Percentiles rank a stretch among this genome's conserved stretches.
Evolutionary conservation across 1,140 invertebrate genomes (phyloP).

Genomic region (Rhyzopertha dominica): DNA sequence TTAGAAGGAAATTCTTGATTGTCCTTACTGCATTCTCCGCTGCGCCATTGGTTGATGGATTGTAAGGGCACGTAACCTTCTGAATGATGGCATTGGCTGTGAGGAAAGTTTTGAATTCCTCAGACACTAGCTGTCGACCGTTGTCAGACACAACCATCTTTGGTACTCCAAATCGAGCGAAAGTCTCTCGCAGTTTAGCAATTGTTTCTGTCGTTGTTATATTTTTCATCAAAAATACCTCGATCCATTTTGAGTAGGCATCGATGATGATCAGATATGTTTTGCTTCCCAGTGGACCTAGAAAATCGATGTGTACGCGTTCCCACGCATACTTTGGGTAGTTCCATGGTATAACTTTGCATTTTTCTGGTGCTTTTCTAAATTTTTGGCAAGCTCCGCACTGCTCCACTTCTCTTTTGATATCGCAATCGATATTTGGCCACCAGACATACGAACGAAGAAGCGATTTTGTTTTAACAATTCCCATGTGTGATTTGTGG

Average conservation of each 20-base stretch:
- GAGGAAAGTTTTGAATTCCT: constrained; percentile 22
- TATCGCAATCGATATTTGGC: constrained; percentile 43
- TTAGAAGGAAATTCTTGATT: constrained; percentile 40
- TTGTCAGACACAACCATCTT: constrained; percentile 20
- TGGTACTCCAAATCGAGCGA: constrained; percentile 20
- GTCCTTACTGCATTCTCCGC: constrained; percentile 44
- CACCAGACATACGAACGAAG: constrained; percentile 47
- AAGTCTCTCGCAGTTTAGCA: constrained; percentile 11
- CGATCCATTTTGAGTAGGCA: constrained; percentile 37
- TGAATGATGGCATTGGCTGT: constrained; percentile 14
- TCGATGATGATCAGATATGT: constrained; percentile 29
- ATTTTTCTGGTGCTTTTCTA: constrained; percentile 28
- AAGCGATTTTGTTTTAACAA: constrained; percentile 45
- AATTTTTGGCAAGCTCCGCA: constrained; percentile 27
- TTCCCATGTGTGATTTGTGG: constrained; percentile 45
- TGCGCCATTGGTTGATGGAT: constrained; percentile 40
- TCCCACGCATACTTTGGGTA: constrained; percentile 40
- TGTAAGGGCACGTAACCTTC: constrained; percentile 35
- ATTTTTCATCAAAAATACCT: constrained; percentile 22
- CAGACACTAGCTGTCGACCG: constrained; percentile 16
- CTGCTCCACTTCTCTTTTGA: constrained; percentile 9
- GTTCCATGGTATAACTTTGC: constrained; percentile 37
- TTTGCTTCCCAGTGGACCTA: constrained; percentile 32
- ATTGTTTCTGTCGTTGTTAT: constrained; percentile 23
- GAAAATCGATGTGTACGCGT: constrained; percentile 39